Evolutionary conservation across 2,888 invertebrate genomes (phyloP).

Genomic region (Trichopria drosophilae): DNA sequence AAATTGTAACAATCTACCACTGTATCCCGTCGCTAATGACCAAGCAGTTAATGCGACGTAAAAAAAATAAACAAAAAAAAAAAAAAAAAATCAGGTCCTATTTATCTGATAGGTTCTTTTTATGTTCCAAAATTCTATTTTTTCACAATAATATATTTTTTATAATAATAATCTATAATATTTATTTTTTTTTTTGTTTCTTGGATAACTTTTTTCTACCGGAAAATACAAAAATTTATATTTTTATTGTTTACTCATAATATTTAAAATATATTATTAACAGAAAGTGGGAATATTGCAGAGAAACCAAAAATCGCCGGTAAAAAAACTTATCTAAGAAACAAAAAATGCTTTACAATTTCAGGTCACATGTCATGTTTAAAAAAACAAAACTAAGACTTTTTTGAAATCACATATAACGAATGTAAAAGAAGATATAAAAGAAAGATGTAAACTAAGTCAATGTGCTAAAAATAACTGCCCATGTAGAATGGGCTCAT

Average conservation of each 20-base stretch:
- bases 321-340: background rate
- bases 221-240: background rate
- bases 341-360: background rate
- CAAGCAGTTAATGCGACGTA: no score
- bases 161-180: no score
- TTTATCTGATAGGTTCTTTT: background rate
- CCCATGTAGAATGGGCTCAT: no score
- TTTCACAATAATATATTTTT: no score
- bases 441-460: no score
- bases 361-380: background rate
- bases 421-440: no score
- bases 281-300: background rate
- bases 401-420: no score
- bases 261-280: background rate
- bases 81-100: background rate
- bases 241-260: background rate
- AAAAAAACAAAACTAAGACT: background rate
- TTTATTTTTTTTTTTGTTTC: no score
- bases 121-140: no score
- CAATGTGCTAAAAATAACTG: no score
- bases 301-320: background rate
- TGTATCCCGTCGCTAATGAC: no score
- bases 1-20: no score
- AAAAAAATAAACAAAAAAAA: background rate
- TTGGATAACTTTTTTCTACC: background rate